Percentiles rank a stretch among this genome's conserved stretches.
phyloP scores from a whole-genome alignment of 2,888 invertebrate genomes.

The Drosophila flavopinicola region DNA sequence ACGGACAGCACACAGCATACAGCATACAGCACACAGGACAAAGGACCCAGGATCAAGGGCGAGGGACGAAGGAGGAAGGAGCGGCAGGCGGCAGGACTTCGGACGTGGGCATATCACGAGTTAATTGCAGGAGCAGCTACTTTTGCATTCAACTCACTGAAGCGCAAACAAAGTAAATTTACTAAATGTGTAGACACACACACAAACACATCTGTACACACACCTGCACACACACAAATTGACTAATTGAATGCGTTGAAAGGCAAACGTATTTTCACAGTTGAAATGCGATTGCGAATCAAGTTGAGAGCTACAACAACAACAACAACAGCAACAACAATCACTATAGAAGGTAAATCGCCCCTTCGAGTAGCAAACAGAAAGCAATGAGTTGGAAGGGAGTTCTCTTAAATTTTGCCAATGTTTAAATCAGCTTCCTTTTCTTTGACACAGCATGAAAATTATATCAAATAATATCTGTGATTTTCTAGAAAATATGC shows the following conservation, averaged over 20 bases:
- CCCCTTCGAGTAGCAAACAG: background rate
- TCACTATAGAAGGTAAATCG: conserved; percentile 7
- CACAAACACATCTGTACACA: background rate
- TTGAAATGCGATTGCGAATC: conserved; percentile 52
- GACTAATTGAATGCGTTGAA: conserved; percentile 63
- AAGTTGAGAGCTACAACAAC: conserved; percentile 5
- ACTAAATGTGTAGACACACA: conserved; percentile 37
- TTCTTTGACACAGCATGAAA: too few relatives aligned
- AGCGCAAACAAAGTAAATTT: conserved; percentile 58
- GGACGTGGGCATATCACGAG: conserved; percentile 31
- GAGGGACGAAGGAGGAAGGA: background rate
- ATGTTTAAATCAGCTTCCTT: too few relatives aligned
- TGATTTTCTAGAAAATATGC: too few relatives aligned
- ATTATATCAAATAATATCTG: too few relatives aligned
- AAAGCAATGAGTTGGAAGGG: background rate
- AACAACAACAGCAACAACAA: background rate
- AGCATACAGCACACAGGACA: conserved; percentile 1
- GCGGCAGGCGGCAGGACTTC: background rate
- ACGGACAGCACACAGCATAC: background rate
- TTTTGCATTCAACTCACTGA: conserved; percentile 55
- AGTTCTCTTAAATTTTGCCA: background rate
- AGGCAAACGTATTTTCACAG: conserved; percentile 61
- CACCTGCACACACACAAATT: conserved; percentile 18
- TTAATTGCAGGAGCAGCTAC: conserved; percentile 52
- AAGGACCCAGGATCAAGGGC: too few relatives aligned